Base-by-base conservation (phyloP, 1,140 invertebrate genomes). In the Rhagoletis pomonella region DNA sequence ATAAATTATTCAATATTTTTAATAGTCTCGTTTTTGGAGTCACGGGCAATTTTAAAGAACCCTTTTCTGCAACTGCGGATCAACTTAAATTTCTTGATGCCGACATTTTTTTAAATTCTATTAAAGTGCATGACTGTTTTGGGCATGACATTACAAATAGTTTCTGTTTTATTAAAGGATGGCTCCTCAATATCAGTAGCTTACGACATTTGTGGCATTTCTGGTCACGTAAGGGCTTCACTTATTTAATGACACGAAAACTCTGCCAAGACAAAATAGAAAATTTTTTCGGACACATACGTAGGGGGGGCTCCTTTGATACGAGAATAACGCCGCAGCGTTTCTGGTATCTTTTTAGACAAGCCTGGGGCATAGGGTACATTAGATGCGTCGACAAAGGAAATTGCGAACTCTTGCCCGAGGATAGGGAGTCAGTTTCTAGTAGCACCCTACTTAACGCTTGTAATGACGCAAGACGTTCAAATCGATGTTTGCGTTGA, bases 211-310 rank as follows among this genome's bases (percentile, higher is more conserved):
- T 60, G 84, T 17, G 29, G 17, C n/a, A 12, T 17, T 42, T 42
- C 42, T 85, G 42, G 55, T 29, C n/a, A 60, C 17, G 42, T 0
- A 4, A 17, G 62, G 58, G 58, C 19, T 85, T 85, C 44, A 58
- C 29, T 12, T 3, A n/a, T 17, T 17, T 64, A 42, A 9, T 62
- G 9, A 85, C 58, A 6, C 29, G 58, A 44, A 12, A 29, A 17
- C 62, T 85, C 14, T 62, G 29, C 3, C 84, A 85, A 29, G 10
- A 85, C 42, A 59, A 12, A 29, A 29, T 85, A 55, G 84, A 85
- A 10, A n/a, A 85, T 42, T 85, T 42, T 29, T 85, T 85, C 17
- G 12, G 84, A 5, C 84, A 85, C 62, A 85, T 85, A 14, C 29
- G 59, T 5, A 62, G 62, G 29, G 84, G 84, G 12, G 29, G 58